Base-by-base conservation (phyloP, 2,113 vertebrate species). In the Alectura lathami region DNA sequence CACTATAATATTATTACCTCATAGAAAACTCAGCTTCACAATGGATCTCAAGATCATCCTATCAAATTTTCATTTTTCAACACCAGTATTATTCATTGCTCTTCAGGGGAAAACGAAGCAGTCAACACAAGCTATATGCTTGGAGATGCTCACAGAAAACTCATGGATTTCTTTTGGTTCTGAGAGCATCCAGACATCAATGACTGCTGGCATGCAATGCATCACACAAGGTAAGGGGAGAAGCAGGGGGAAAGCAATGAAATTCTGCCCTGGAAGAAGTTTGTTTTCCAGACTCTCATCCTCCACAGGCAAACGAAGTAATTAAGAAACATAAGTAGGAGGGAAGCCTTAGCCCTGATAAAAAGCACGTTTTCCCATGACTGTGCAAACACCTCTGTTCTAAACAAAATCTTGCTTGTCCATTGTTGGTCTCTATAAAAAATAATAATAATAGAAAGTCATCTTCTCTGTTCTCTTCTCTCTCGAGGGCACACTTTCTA, bases 321-420 rank as follows among this genome's bases (percentile, higher is more conserved):
- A 94, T 85, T 94, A 91, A 83, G 87, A 91, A 88, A 83, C 29
- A 48, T 57, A 34, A 78, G 48, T 59, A 79, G 36, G 50, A 94
- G 11, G 6, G 32, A 93, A 88, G 40, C 32, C 26, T 80, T 85
- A 88, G 40, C 73, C 18, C 17, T 80, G 63, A 94, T 78, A 18
- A 88, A 82, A 93, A 16, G 0, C 18, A 63, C 18, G 85, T 72
- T 89, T 94, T 94, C 75, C 75, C 53, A 73, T 11, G 18, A 88
- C 26, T 83, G 5, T 42, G 30, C 38, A 73, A 93, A 83, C 26
- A 66, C 45, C 36, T 75, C 66, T 78, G 32, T 17, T 73, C 72
- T 75, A 63, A 89, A 79, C 8, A 86, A 10, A 75, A 18, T 45
- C 18, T 27, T 70, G 11, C 36, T 68, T 72, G 51, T 16, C 66